A percentile compares a stretch with the other conserved stretches of the same genome.
Conservation (phyloP, 2,797 vertebrate genomes). For the Psittacula echo region DNA sequence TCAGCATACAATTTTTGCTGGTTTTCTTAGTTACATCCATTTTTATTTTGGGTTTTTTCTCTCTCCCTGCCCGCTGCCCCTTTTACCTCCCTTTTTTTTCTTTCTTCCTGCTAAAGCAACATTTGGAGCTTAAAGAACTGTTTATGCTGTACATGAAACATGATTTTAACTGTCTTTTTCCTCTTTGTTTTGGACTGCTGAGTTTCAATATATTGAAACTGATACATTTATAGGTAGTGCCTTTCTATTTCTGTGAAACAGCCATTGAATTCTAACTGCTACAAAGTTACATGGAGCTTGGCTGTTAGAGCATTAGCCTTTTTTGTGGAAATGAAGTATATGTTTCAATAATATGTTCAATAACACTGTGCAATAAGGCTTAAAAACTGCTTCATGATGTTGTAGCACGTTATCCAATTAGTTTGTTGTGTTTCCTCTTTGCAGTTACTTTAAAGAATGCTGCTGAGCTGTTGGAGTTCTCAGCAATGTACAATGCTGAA, state of each 20-base stretch:
- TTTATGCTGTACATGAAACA: background rate
- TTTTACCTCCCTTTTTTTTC: background rate
- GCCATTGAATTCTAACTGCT: background rate
- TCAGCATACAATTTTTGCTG: background rate
- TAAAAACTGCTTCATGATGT: background rate
- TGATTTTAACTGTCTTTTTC: background rate
- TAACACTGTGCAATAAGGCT: accelerated
- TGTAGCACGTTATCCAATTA: background rate
- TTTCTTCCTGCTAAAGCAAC: background rate
- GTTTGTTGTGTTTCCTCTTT: conserved; percentile 5
- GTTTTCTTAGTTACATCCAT: background rate
- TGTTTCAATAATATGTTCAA: background rate
- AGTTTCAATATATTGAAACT: background rate
- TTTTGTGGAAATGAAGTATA: background rate
- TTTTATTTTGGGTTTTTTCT: background rate
- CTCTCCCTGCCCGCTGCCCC: accelerated
- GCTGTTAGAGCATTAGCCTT: background rate
- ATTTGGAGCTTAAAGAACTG: background rate
- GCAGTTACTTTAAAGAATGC: conserved; percentile 95
- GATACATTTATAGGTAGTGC: background rate
- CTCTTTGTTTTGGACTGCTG: background rate
- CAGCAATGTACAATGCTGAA: conserved; percentile 90
- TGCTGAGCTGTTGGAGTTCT: conserved; percentile 92
- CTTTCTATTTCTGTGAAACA: background rate
- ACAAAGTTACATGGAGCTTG: background rate